Conservation (phyloP, 2,888 invertebrate genomes). For the Digitonthophagus gazella region DNA sequence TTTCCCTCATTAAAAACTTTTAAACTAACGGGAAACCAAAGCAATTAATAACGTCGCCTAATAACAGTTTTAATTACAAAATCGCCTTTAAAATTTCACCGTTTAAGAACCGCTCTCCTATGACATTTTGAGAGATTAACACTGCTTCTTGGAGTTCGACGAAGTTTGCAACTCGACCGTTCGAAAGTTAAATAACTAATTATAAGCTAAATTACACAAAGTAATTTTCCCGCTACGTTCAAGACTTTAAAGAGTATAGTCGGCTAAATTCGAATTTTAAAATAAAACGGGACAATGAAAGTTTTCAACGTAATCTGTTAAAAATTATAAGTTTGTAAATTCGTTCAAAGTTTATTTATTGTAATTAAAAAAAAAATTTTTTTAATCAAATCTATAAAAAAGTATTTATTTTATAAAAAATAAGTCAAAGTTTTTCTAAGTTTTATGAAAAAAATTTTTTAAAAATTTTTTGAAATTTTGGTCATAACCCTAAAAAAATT, state of each 20-base stretch:
- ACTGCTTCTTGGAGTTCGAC: not conserved
- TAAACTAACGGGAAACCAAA: not conserved
- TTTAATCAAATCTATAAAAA: too few relatives aligned
- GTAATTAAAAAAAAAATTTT: too few relatives aligned
- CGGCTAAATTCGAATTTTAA: too few relatives aligned
- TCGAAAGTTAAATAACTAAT: not conserved
- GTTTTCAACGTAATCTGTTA: too few relatives aligned
- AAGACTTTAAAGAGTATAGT: not conserved
- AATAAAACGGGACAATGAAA: too few relatives aligned
- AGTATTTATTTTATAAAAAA: too few relatives aligned
- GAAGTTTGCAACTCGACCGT: not conserved
- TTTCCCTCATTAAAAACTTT: not conserved
- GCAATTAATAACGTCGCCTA: not conserved
- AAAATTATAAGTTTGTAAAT: too few relatives aligned
- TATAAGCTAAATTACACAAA: not conserved
- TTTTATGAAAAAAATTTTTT: too few relatives aligned
- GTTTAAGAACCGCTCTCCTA: not conserved
- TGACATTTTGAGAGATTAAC: not conserved
- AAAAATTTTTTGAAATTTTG: too few relatives aligned
- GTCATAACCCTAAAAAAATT: too few relatives aligned
- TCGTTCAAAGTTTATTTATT: too few relatives aligned
- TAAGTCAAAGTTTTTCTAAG: too few relatives aligned
- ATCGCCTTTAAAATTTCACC: not conserved
- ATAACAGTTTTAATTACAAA: not conserved
- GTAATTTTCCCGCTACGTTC: not conserved